Conservation (phyloP, 1,140 invertebrate species). For the Leucophenga varia region DNA sequence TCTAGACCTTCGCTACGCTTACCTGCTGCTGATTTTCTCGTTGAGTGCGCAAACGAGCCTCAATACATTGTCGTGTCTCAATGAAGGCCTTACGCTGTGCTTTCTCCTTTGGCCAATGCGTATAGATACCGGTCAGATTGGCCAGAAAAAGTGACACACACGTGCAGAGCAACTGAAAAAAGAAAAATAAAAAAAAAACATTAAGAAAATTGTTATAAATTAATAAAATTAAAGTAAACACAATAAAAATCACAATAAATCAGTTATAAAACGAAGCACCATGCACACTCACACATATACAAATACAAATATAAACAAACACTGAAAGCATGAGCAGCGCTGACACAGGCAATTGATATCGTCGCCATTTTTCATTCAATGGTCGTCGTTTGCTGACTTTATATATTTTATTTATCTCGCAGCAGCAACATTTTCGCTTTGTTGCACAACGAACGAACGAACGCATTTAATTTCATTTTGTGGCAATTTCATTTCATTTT, state of each 20-base stretch:
- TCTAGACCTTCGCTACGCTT: conserved; percentile 38
- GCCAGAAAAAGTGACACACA: conserved; percentile 71
- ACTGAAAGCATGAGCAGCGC: too few species aligned
- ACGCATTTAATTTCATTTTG: conserved; percentile 49
- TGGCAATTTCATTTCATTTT: conserved; percentile 45
- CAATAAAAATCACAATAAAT: conserved; percentile 20
- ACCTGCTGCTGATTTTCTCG: conserved; percentile 97
- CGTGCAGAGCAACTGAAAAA: conserved; percentile 66
- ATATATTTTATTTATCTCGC: too few species aligned
- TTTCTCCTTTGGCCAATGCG: conserved; percentile 88
- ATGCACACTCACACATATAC: conserved; percentile 5
- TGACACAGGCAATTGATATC: too few species aligned
- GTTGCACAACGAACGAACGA: too few species aligned
- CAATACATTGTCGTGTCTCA: conserved; percentile 92
- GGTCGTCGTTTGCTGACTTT: too few species aligned
- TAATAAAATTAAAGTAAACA: conserved; percentile 38
- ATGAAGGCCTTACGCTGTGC: conserved; percentile 91
- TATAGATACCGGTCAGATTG: conserved; percentile 87
- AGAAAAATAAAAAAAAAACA: conserved; percentile 5
- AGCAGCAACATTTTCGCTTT: too few species aligned
- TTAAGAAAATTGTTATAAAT: conserved; percentile 10
- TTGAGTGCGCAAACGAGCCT: conserved; percentile 87
- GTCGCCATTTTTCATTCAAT: too few species aligned
- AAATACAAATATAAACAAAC: conserved; percentile 12
- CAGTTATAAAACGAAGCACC: conserved; percentile 11